Conservation (phyloP, 2,113 vertebrate genomes). For the Petroica traversi region DNA sequence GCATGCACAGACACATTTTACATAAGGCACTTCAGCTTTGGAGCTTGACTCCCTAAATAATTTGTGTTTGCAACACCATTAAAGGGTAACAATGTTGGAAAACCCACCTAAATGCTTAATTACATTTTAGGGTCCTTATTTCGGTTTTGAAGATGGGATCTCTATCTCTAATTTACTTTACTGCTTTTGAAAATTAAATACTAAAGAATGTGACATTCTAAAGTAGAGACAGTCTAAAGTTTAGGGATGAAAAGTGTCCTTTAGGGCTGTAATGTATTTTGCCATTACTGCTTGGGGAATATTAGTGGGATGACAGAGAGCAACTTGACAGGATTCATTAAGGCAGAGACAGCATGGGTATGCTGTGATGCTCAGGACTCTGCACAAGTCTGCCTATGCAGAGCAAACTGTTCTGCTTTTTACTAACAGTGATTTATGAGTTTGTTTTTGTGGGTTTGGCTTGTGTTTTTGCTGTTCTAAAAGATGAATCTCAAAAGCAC, state of each 20-base stretch:
- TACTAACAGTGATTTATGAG: background rate
- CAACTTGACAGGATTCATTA: conserved; percentile 27
- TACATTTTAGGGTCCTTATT: background rate
- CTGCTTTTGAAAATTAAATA: background rate
- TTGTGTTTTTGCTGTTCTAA: background rate
- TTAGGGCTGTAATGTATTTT: background rate
- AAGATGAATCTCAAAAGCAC: background rate
- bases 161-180: background rate
- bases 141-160: background rate
- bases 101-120: background rate
- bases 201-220: background rate
- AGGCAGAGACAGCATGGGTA: background rate
- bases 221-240: background rate
- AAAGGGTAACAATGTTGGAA: background rate
- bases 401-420: background rate
- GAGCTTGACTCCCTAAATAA: background rate
- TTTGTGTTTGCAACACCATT: background rate
- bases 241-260: background rate
- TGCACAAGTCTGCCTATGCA: background rate
- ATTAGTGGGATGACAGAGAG: background rate
- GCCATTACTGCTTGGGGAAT: background rate
- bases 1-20: background rate
- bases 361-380: background rate
- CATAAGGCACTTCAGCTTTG: background rate
- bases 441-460: background rate